phyloP scores from a whole-genome alignment of 2,797 vertebrate genomes.

The Harpagifer antarcticus region DNA sequence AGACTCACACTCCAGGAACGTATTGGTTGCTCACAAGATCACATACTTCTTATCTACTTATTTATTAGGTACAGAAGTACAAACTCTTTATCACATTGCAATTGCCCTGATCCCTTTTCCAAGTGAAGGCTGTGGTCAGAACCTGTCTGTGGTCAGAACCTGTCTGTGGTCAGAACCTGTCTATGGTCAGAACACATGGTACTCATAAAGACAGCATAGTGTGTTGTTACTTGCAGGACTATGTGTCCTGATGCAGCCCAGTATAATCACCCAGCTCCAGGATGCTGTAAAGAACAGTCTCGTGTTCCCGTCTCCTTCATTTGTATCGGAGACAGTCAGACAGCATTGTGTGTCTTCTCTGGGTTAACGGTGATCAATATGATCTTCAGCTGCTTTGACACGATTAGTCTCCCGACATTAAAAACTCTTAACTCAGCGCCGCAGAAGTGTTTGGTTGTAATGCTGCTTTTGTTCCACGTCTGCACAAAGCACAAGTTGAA shows the following conservation, averaged over 20 bases:
- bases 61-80: neutral
- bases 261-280: no score
- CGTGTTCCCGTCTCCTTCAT: no score
- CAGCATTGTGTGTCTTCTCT: no score
- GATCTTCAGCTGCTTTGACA: no score
- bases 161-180: no score
- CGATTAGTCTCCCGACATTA: no score
- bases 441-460: neutral
- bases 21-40: neutral
- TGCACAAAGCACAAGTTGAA: neutral
- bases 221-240: neutral
- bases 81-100: slow-evolving; percentile 4
- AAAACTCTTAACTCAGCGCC: neutral
- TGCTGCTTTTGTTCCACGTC: slow-evolving; percentile 15
- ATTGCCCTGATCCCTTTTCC: neutral
- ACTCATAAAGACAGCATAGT: neutral
- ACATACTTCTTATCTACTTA: neutral
- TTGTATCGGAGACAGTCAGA: no score
- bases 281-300: no score
- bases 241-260: no score
- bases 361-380: no score
- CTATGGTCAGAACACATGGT: neutral
- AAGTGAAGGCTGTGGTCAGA: neutral
- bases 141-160: no score
- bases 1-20: neutral